Percentiles rank a stretch among this genome's conserved stretches.
Conservation (phyloP, 23 tunicate genomes). For the Clavelina lepadiformis region DNA sequence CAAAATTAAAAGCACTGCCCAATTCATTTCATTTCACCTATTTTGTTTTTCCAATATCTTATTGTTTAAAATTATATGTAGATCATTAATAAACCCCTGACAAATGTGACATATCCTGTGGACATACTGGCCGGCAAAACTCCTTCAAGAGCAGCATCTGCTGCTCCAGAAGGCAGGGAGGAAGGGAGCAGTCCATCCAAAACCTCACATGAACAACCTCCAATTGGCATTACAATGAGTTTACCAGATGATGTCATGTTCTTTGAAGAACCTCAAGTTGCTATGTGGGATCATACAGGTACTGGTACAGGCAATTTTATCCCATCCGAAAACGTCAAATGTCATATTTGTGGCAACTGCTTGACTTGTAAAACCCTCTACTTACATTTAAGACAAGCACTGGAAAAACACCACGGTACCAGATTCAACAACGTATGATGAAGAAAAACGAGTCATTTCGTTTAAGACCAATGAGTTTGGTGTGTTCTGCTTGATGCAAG, state of each 20-base stretch:
- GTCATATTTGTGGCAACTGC: too few species aligned
- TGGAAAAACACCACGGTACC: conserved; percentile 71
- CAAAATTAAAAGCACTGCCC: background rate
- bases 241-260: conserved; percentile 74
- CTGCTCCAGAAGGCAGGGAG: conserved; percentile 49
- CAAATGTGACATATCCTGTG: conserved; percentile 55
- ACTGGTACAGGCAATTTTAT: background rate
- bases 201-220: conserved; percentile 65
- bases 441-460: conserved; percentile 33
- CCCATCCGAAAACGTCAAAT: too few species aligned
- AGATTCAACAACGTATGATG: conserved; percentile 31
- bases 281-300: conserved; percentile 79
- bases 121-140: conserved; percentile 31
- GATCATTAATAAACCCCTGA: conserved; percentile 78
- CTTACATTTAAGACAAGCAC: conserved; percentile 40
- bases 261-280: conserved; percentile 87
- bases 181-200: conserved; percentile 47
- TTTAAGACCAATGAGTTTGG: conserved; percentile 60
- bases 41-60: background rate
- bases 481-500: conserved; percentile 64
- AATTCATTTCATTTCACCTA: background rate
- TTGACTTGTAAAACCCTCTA: too few species aligned
- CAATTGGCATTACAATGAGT: conserved; percentile 54
- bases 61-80: background rate
- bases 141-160: conserved; percentile 63